Percentiles rank a stretch among this genome's conserved stretches.
Conservation (phyloP, 2,797 vertebrate genomes). For the Manis crassicaudata region DNA sequence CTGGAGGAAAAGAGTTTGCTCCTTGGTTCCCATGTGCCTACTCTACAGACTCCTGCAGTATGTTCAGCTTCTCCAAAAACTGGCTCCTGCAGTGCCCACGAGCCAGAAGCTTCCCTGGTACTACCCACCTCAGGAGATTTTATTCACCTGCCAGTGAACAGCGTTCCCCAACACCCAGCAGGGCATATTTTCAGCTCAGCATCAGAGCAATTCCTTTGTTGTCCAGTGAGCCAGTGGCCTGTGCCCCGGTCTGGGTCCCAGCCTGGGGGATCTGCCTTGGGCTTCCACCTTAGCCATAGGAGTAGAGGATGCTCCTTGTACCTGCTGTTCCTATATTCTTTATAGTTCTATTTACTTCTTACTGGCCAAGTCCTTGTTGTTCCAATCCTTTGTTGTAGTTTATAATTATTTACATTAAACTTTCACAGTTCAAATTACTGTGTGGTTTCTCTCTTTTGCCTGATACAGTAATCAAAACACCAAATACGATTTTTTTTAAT, state of each 20-base stretch:
- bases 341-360: not conserved
- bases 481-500: not conserved
- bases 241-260: not conserved
- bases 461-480: not conserved
- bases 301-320: not conserved
- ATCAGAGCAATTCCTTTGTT: not conserved
- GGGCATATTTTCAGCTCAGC: not conserved
- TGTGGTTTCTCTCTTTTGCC: not conserved
- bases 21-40: not conserved
- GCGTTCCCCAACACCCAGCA: too few relatives aligned
- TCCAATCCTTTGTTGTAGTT: not conserved
- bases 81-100: not conserved
- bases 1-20: not conserved
- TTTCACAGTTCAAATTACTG: not conserved
- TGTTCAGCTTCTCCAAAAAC: not conserved
- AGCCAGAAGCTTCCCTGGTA: not conserved
- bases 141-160: not conserved
- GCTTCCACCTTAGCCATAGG: not conserved
- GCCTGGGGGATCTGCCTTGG: not conserved
- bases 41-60: not conserved
- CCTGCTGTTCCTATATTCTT: not conserved
- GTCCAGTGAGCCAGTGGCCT: not conserved
- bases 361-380: not conserved
- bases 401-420: not conserved
- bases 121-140: not conserved